A percentile compares a stretch with the other conserved stretches of the same genome.
Evolutionary conservation across 2,113 vertebrate species (phyloP).

Genomic region (Centropus bengalensis): DNA sequence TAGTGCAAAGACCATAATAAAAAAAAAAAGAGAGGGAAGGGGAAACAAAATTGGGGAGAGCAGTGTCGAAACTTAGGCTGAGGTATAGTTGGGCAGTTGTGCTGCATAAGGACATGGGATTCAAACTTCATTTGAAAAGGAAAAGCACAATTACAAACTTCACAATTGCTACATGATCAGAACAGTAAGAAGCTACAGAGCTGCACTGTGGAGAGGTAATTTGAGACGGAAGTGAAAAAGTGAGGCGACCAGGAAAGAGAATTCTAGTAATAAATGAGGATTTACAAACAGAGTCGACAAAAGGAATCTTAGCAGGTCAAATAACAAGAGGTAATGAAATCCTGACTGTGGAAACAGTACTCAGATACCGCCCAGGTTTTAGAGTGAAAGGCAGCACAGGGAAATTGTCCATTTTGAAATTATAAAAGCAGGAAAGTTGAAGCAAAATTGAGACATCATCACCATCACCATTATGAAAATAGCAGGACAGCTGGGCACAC

Average conservation of each 20-base stretch:
- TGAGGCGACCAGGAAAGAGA: neutral
- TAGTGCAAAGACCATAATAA: neutral
- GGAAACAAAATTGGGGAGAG: neutral
- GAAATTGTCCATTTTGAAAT: neutral
- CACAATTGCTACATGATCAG: neutral
- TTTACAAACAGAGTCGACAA: neutral
- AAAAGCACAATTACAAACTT: neutral
- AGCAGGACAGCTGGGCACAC: neutral
- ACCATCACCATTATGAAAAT: neutral
- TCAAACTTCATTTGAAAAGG: neutral
- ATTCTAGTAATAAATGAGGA: neutral
- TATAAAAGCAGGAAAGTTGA: neutral
- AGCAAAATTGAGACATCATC: neutral
- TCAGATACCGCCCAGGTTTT: neutral
- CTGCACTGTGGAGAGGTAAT: neutral
- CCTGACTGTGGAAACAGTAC: neutral
- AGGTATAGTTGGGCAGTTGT: neutral
- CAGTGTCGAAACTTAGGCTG: neutral
- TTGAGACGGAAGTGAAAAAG: neutral
- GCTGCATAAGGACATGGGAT: neutral
- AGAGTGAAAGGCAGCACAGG: neutral
- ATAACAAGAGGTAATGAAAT: neutral
- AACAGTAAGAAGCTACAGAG: neutral
- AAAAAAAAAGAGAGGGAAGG: neutral
- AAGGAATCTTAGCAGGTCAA: neutral